Base-by-base conservation (phyloP, 1,140 invertebrate genomes). In the Coptotermes formosanus region DNA sequence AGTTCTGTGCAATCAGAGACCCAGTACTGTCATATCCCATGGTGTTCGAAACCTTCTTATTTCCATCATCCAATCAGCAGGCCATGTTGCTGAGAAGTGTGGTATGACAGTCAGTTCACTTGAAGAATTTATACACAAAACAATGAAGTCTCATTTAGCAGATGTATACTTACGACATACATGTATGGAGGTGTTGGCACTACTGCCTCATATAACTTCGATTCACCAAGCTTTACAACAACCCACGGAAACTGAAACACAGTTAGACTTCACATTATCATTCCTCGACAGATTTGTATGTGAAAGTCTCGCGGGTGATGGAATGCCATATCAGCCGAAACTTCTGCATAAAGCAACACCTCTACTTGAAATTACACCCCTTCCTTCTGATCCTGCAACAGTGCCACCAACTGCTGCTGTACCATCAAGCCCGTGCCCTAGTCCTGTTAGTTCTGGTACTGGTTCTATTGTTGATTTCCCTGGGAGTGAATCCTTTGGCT, bases 201-300 rank as follows among this genome's bases (percentile, higher is more conserved):
- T 14, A 83, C 32, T 83, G 8, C 82, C 82, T 11, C 48, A 83
- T 83, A 43, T 83, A 32, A 44, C 0, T 45, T 21, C 9, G 8
- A 52, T 83, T 83, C 25, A 30, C 82, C 21, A 43, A 52, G 32
- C 32, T 6, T 83, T 83, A 83, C 43, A 83, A 83, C 82, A 19
- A 83, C 9, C n/a, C 12, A n/a, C 23, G 16, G 21, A 43, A 12
- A 52, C 21, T 83, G 32, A 83, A 83, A 45, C 21, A 25, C 21
- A 83, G 48, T 83, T 83, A 25, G 82, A 83, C 11, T 83, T 83
- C 19, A 83, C 82, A 43, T 83, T 83, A 25, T 83, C 82, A 32
- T 83, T 83, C 16, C 32, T 83, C 43, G 82, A 83, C 32, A 52
- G 8, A 83, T 83, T 43, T 83, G 82, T 83, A n/a, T 83, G 82